phyloP scores from a whole-genome alignment of 1,140 invertebrate species.

The Drosophila sechellia region DNA sequence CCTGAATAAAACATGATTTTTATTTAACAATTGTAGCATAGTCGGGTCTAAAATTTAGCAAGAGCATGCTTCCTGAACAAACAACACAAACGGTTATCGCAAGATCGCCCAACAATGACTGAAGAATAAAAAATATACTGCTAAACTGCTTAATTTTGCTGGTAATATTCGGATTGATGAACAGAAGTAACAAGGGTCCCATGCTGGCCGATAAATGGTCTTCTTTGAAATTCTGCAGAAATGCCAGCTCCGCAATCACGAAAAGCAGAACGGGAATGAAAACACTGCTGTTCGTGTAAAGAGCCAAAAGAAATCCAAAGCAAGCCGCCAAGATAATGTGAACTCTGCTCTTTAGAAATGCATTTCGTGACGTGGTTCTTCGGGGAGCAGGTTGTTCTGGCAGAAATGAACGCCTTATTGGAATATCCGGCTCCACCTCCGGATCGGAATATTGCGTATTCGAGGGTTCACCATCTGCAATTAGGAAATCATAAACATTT shows the following conservation, averaged over 20 bases:
- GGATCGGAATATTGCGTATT: conserved; percentile 26
- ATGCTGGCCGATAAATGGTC: conserved; percentile 8
- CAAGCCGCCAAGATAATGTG: conserved; percentile 27
- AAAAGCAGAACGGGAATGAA: conserved; percentile 30
- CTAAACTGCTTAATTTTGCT: conserved; percentile 35
- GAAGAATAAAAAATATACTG: conserved; percentile 27
- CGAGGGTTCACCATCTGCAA: background rate
- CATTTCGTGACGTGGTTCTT: background rate
- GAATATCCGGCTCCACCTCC: conserved; percentile 31
- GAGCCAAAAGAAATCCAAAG: conserved; percentile 12
- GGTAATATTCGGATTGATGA: conserved; percentile 16
- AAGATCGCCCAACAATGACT: conserved; percentile 23
- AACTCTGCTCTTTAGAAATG: conserved; percentile 10
- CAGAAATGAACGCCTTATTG: conserved; percentile 15
- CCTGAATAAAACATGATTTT: conserved; percentile 3
- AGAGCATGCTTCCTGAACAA: conserved; percentile 18
- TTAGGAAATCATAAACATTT: background rate
- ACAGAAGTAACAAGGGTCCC: conserved; percentile 22
- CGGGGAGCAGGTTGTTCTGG: conserved; percentile 6
- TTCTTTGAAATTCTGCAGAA: conserved; percentile 16
- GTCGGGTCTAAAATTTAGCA: conserved; percentile 12
- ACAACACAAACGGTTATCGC: conserved; percentile 30
- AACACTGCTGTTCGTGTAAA: conserved; percentile 29
- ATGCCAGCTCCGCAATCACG: conserved; percentile 10
- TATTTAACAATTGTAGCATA: conserved; percentile 18